Percentiles rank a stretch among this genome's conserved stretches.
Evolutionary conservation across 2,888 invertebrate species (phyloP).

Genomic region (Amphipyra berbera): DNA sequence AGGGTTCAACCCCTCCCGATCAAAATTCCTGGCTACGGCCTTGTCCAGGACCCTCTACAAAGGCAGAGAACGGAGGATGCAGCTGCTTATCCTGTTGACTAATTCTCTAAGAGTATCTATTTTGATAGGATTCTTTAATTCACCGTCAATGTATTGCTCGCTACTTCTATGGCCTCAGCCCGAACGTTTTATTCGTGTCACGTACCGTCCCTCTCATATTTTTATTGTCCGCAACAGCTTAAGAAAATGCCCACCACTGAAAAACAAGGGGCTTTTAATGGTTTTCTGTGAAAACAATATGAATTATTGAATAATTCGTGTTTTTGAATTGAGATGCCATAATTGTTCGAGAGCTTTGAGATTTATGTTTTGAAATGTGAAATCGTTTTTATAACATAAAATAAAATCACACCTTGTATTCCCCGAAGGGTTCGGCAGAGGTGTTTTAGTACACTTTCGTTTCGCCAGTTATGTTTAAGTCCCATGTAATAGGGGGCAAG

Average conservation of each 20-base stretch:
- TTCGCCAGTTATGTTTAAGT: too few relatives aligned
- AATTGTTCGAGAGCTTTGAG: conserved; percentile 29
- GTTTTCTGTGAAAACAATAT: conserved; percentile 66
- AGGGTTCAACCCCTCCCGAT: too few relatives aligned
- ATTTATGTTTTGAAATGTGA: conserved; percentile 1
- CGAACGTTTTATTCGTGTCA: conserved; percentile 65
- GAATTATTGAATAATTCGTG: conserved; percentile 63
- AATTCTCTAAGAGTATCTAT: too few relatives aligned
- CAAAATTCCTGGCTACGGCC: too few relatives aligned
- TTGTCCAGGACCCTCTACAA: too few relatives aligned
- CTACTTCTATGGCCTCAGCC: conserved; percentile 33
- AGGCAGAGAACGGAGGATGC: too few relatives aligned
- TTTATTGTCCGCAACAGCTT: conserved; percentile 74
- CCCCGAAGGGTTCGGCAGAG: too few relatives aligned
- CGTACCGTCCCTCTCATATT: conserved; percentile 69
- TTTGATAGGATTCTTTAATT: background rate
- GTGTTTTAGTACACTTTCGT: too few relatives aligned
- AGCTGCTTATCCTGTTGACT: too few relatives aligned
- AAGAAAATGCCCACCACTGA: conserved; percentile 66
- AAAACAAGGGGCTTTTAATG: conserved; percentile 72
- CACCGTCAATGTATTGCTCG: conserved; percentile 10
- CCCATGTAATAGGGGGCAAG: too few relatives aligned
- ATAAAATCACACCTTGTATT: too few relatives aligned
- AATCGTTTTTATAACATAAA: background rate
- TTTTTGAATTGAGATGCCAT: conserved; percentile 38